A percentile compares a stretch with the other conserved stretches of the same genome.
These are phyloP conservation scores for Campylomormyrus tamandua DNA, from an alignment of 2,113 vertebrate species.

Conservation along the genomic window DNA sequence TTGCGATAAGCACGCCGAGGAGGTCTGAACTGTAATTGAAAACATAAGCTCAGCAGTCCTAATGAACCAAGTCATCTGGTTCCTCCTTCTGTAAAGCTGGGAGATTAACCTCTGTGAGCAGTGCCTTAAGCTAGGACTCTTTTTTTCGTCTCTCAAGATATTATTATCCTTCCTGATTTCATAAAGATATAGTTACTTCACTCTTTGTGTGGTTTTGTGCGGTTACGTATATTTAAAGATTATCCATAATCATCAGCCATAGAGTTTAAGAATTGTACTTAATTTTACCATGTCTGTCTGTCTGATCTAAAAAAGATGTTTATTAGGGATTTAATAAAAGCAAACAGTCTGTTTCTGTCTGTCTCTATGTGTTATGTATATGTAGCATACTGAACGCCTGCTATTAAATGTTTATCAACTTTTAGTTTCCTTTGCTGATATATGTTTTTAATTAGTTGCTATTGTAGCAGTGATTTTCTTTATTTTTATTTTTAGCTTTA, in stretches of 20 bases:
- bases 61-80: constrained; percentile 4
- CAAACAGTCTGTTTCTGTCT: no score
- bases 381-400: neutral
- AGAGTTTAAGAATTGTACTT: neutral
- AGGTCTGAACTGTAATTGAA: constrained; percentile 25
- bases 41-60: constrained; percentile 19
- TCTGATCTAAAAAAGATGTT: neutral
- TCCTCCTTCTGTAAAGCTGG: constrained; percentile 10
- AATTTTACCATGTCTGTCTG: neutral
- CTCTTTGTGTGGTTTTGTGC: neutral
- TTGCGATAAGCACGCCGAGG: constrained; percentile 17
- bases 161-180: constrained; percentile 13
- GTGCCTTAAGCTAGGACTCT: neutral
- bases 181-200: neutral
- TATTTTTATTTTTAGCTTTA: neutral
- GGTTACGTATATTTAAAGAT: neutral
- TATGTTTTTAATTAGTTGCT: neutral
- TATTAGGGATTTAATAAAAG: neutral
- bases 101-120: constrained; percentile 12
- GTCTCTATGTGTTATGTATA: neutral
- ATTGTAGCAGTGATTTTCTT: neutral
- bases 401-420: neutral
- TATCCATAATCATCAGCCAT: neutral
- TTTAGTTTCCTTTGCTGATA: neutral
- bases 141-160: neutral